Conservation (phyloP, 1,140 invertebrate species). For the Polypedilum vanderplanki region DNA sequence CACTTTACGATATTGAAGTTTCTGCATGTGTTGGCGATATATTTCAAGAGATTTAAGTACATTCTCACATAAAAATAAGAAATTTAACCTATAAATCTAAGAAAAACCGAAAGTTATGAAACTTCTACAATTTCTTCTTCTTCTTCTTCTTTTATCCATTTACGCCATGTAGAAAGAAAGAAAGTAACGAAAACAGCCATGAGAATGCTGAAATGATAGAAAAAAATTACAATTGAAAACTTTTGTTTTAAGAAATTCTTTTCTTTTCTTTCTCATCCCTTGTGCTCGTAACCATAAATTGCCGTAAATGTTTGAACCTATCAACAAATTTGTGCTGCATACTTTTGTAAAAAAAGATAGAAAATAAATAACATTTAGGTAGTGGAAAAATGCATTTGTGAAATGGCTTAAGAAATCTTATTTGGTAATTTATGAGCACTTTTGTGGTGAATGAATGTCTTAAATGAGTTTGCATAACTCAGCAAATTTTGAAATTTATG, state of each 20-base stretch:
- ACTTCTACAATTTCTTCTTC: not conserved
- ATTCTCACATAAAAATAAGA: conserved; percentile 2
- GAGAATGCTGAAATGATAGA: not conserved
- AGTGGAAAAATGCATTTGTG: not conserved
- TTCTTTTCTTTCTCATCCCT: not conserved
- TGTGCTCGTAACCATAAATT: not conserved
- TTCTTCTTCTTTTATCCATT: not conserved
- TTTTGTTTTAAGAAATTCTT: conserved; percentile 10
- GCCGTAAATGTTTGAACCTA: conserved; percentile 5
- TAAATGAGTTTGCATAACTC: conserved; percentile 18
- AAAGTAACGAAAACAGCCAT: not conserved
- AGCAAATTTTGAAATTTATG: not conserved
- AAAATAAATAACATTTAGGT: not conserved
- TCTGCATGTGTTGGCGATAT: not conserved
- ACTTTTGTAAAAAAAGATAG: not conserved
- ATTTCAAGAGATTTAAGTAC: conserved; percentile 3
- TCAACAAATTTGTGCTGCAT: conserved; percentile 3
- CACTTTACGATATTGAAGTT: too few relatives aligned
- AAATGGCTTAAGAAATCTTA: not conserved
- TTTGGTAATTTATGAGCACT: not conserved
- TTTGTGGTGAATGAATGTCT: not conserved
- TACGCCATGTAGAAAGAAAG: not conserved
- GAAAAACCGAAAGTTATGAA: not conserved
- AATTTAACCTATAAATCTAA: conserved; percentile 1
- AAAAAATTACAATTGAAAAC: conserved; percentile 14